Conservation (phyloP, 1,140 invertebrate genomes). For the Ephestia elutella region DNA sequence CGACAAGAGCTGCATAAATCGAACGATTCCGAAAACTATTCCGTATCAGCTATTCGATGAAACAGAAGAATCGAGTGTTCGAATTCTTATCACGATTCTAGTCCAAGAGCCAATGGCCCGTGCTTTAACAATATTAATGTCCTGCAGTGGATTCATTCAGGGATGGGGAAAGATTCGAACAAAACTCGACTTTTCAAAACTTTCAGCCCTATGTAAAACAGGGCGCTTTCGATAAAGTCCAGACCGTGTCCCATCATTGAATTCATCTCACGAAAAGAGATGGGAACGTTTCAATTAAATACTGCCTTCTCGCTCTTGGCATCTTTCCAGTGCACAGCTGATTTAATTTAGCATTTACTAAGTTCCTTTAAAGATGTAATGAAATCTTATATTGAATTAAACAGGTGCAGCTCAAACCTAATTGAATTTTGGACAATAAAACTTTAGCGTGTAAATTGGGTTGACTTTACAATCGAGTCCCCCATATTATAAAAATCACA, state of each 20-base stretch:
- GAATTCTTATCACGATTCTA: background rate
- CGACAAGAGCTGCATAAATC: background rate
- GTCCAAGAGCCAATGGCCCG: background rate
- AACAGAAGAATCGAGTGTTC: background rate
- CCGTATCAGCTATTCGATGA: background rate
- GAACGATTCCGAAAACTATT: background rate
- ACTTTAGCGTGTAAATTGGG: background rate
- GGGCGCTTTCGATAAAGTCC: too few species aligned
- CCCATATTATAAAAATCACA: too few species aligned
- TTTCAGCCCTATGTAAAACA: too few species aligned
- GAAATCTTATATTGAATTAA: background rate
- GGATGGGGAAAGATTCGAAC: too few species aligned
- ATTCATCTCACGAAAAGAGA: background rate
- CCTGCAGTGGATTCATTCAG: background rate
- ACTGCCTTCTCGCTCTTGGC: background rate
- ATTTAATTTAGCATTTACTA: slow-evolving; percentile 2
- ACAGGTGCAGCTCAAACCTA: too few species aligned
- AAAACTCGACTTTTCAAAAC: too few species aligned
- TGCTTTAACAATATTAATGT: slow-evolving; percentile 4
- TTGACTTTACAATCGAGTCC: too few species aligned
- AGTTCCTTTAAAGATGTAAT: background rate
- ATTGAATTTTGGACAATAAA: background rate
- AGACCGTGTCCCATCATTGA: too few species aligned
- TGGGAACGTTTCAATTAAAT: background rate
- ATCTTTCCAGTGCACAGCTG: background rate